A percentile compares a stretch with the other conserved stretches of the same genome.
phyloP scores from a whole-genome alignment of 1,140 invertebrate genomes.

The Drosophila bocqueti region DNA sequence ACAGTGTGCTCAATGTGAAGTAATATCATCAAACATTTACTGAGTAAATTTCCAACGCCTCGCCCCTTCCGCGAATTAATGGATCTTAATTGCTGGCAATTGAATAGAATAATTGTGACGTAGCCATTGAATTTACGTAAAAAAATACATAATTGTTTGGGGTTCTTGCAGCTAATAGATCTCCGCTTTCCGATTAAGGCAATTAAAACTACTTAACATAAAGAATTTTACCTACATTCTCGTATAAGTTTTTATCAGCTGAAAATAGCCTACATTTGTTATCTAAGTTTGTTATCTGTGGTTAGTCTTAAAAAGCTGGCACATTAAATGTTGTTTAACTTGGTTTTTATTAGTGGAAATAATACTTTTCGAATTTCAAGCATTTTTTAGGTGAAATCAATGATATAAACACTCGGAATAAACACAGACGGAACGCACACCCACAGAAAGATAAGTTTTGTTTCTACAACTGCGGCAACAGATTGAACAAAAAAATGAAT shows the following conservation, averaged over 20 bases:
- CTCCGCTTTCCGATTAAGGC: conserved; percentile 2
- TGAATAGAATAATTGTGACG: conserved; percentile 22
- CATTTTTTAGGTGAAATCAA: conserved; percentile 24
- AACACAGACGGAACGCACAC: conserved; percentile 7
- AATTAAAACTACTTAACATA: conserved; percentile 10
- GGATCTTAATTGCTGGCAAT: conserved; percentile 27
- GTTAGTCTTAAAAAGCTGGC: background rate
- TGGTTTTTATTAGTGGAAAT: background rate
- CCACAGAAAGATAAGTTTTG: conserved; percentile 4
- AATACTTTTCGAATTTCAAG: conserved; percentile 16
- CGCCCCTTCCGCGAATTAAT: conserved; percentile 22
- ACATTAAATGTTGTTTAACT: background rate
- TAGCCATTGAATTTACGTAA: conserved; percentile 17
- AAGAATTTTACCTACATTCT: background rate
- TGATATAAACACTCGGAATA: conserved; percentile 15
- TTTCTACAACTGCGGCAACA: conserved; percentile 14
- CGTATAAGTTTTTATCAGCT: background rate
- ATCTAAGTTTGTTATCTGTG: conserved; percentile 11
- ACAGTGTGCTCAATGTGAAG: conserved; percentile 11
- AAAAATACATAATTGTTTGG: background rate
- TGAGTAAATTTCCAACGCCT: background rate
- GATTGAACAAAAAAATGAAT: conserved; percentile 28
- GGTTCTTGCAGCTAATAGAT: background rate
- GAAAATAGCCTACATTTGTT: background rate
- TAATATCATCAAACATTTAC: background rate